These are phyloP conservation scores for Neocrepidodera transversa DNA, from an alignment of 2,888 invertebrate genomes.

Conservation along the genomic window DNA sequence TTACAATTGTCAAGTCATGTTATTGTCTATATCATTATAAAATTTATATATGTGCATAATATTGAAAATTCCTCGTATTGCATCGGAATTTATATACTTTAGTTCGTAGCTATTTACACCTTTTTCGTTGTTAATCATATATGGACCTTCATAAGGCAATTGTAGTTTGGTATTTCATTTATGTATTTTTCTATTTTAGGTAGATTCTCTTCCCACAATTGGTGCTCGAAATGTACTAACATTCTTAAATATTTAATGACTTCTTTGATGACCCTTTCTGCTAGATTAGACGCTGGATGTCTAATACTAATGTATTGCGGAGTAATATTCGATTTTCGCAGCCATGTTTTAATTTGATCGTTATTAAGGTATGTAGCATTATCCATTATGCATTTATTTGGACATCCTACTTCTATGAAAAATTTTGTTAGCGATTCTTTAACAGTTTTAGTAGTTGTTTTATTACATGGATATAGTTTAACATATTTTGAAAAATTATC, in stretches of 20 bases:
- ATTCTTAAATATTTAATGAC: background rate
- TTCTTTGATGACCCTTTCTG: background rate
- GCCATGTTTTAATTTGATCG: background rate
- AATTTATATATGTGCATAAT: background rate
- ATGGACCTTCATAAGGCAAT: background rate
- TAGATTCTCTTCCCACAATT: background rate
- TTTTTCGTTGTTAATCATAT: background rate
- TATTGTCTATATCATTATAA: too few species aligned
- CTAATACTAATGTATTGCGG: background rate
- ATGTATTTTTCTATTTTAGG: background rate
- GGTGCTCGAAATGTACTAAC: background rate
- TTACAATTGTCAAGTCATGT: too few species aligned
- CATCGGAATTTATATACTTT: background rate
- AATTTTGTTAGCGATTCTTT: background rate
- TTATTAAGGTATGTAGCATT: background rate
- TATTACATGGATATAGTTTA: constrained; percentile 11
- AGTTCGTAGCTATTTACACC: background rate
- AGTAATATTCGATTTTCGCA: background rate
- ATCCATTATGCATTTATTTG: background rate
- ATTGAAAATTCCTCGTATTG: background rate
- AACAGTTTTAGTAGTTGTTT: constrained; percentile 19
- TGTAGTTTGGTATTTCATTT: background rate
- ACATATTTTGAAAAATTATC: constrained; percentile 30
- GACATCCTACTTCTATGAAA: background rate
- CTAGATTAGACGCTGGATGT: background rate